A percentile compares a stretch with the other conserved stretches of the same genome.
phyloP scores from a whole-genome alignment of 2,888 invertebrate genomes.

The Miltochrista miniata region DNA sequence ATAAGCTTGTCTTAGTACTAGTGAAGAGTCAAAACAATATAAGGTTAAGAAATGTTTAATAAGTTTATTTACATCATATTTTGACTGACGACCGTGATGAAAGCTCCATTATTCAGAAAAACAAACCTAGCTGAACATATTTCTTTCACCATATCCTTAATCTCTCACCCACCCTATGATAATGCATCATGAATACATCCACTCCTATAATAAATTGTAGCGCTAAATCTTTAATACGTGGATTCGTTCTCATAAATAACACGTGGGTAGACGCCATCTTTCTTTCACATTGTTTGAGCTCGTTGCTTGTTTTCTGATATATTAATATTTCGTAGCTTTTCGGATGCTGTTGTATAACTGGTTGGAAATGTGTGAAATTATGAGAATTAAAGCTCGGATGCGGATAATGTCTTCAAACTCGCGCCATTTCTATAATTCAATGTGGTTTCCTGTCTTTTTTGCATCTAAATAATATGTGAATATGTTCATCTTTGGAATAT shows the following conservation, averaged over 20 bases:
- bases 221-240: slow-evolving; percentile 21
- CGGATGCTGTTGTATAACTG: not conserved
- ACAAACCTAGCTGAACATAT: not conserved
- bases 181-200: slow-evolving; percentile 14
- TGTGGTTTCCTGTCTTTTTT: slow-evolving; percentile 59
- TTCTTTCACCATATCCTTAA: not conserved
- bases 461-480: no score
- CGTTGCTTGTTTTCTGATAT: slow-evolving; percentile 11
- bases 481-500: no score
- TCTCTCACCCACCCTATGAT: not conserved
- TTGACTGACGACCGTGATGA: no score
- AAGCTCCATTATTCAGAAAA: not conserved
- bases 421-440: slow-evolving; percentile 15
- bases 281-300: slow-evolving; percentile 26
- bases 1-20: no score
- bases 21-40: no score
- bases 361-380: not conserved
- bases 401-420: no score
- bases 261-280: slow-evolving; percentile 6
- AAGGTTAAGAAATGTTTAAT: no score
- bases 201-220: slow-evolving; percentile 29
- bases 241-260: slow-evolving; percentile 30
- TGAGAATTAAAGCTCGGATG: not conserved
- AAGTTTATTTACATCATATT: no score
- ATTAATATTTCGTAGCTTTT: slow-evolving; percentile 6